Conservation (phyloP, 2,888 invertebrate species). For the Dolomedes plantarius region DNA sequence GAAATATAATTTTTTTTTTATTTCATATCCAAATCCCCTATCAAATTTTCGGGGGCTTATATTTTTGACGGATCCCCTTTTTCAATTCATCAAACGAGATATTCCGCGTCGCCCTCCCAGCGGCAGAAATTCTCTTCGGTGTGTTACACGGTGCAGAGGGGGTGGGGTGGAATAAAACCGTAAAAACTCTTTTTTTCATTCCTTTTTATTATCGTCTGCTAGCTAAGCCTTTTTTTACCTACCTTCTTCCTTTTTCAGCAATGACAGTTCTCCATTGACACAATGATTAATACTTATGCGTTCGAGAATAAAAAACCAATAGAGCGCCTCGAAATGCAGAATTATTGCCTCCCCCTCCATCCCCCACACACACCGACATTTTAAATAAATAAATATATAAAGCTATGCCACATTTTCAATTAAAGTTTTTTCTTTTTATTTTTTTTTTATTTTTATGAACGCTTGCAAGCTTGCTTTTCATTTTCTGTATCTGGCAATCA, state of each 20-base stretch:
- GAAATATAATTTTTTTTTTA: constrained; percentile 17
- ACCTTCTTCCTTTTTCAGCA: background rate
- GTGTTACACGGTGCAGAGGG: background rate
- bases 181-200: background rate
- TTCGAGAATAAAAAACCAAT: constrained; percentile 13
- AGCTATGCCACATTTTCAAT: constrained; percentile 34
- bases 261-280: constrained; percentile 30
- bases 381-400: constrained; percentile 11
- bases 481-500: constrained; percentile 48
- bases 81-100: constrained; percentile 51
- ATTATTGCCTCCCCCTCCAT: constrained; percentile 11
- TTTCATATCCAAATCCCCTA: constrained; percentile 21
- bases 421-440: constrained; percentile 35
- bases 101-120: background rate
- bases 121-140: background rate
- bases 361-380: too few species aligned
- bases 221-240: background rate
- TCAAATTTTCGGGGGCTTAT: constrained; percentile 51
- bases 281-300: constrained; percentile 47
- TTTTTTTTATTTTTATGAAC: too few species aligned
- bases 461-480: constrained; percentile 24
- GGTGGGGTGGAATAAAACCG: background rate
- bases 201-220: background rate
- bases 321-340: background rate
- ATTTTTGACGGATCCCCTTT: constrained; percentile 39